phyloP scores from a whole-genome alignment of 2,797 vertebrate species.

The Pantherophis vulpinus region DNA sequence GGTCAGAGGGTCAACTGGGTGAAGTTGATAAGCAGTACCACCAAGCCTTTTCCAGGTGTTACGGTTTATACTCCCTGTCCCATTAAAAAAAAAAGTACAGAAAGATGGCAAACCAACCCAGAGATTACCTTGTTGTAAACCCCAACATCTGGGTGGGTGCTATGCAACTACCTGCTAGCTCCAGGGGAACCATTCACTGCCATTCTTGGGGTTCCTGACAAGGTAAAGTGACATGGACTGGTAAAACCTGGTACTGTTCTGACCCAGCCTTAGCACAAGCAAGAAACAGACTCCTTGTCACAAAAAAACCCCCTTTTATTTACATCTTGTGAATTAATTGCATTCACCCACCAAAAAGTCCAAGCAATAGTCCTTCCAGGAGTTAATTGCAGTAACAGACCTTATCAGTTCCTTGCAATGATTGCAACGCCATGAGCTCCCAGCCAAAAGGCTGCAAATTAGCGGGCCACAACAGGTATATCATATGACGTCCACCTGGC shows the following conservation, averaged over 20 bases:
- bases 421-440: too few species aligned
- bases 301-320: too few species aligned
- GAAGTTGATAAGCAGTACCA: not conserved
- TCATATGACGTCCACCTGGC: not conserved
- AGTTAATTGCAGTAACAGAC: too few species aligned
- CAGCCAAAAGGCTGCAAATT: too few species aligned
- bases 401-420: too few species aligned
- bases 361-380: too few species aligned
- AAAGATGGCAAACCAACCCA: not conserved
- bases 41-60: not conserved
- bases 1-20: not conserved
- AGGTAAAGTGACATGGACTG: not conserved
- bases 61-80: not conserved
- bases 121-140: not conserved
- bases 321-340: too few species aligned
- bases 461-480: too few species aligned
- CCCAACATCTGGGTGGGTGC: not conserved
- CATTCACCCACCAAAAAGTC: too few species aligned
- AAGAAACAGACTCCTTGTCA: too few species aligned
- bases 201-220: not conserved
- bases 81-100: not conserved
- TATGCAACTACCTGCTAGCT: not conserved
- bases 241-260: not conserved
- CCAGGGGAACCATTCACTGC: not conserved
- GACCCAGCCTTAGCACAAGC: too few species aligned